Conservation (phyloP, 2,113 vertebrate species). For the Nymphicus hollandicus region DNA sequence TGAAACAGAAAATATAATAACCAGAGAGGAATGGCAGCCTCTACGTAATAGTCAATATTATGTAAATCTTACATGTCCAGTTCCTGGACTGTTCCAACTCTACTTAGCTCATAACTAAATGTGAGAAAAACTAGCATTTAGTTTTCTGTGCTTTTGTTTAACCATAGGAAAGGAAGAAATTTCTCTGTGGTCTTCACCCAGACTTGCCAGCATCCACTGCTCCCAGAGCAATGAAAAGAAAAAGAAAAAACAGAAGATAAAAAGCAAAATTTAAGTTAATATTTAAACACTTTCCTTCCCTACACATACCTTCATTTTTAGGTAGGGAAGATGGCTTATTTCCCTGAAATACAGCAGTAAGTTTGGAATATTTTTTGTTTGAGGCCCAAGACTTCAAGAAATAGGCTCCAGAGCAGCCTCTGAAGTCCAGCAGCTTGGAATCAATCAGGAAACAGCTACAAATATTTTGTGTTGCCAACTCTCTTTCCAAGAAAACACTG, state of each 20-base stretch:
- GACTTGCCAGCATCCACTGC: background rate
- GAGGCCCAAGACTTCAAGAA: background rate
- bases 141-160: background rate
- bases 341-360: background rate
- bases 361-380: background rate
- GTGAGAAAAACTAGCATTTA: background rate
- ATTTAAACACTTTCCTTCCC: background rate
- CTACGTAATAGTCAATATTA: background rate
- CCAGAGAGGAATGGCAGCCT: background rate
- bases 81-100: background rate
- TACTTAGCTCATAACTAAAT: background rate
- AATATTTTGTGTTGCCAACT: background rate
- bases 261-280: background rate
- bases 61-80: background rate
- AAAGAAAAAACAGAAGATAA: background rate
- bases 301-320: background rate
- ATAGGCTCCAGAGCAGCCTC: background rate
- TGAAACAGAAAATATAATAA: conserved; percentile 44
- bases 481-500: background rate
- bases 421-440: background rate
- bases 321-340: background rate
- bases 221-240: background rate
- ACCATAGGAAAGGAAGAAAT: background rate
- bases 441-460: background rate
- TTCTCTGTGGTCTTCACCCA: background rate